These are phyloP conservation scores for Drosophila kikkawai DNA, from an alignment of 1,140 invertebrate genomes.

Conservation along the genomic window DNA sequence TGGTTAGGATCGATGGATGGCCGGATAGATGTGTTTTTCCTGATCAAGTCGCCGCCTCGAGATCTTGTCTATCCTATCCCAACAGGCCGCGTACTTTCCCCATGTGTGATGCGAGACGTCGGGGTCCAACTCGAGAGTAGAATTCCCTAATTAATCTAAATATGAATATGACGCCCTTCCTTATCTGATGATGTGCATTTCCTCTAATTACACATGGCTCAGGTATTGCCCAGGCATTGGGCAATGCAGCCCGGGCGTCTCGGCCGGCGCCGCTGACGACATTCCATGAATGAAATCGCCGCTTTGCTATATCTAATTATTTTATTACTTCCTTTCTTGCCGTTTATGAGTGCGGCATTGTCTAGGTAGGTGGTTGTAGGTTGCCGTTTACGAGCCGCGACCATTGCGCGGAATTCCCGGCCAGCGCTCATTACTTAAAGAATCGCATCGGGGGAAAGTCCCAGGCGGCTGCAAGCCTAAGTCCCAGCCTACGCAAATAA, in stretches of 20 bases:
- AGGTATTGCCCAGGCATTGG: constrained; percentile 12
- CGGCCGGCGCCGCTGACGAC: constrained; percentile 11
- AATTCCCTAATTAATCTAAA: constrained; percentile 73
- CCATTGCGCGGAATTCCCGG: constrained; percentile 69
- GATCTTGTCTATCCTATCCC: constrained; percentile 14
- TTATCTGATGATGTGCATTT: constrained; percentile 53
- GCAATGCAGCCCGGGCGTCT: not conserved
- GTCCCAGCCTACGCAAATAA: constrained; percentile 76
- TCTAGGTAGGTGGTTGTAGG: constrained; percentile 59
- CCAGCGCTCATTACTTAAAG: constrained; percentile 69
- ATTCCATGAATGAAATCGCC: constrained; percentile 70
- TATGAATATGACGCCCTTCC: constrained; percentile 59
- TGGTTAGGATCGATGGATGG: constrained; percentile 53
- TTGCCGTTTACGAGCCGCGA: constrained; percentile 59
- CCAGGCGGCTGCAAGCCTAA: constrained; percentile 71
- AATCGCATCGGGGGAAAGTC: constrained; percentile 60
- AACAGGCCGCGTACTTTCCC: constrained; percentile 43
- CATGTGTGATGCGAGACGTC: constrained; percentile 24
- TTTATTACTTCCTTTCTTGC: constrained; percentile 62
- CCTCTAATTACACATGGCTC: constrained; percentile 52
- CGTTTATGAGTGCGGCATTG: constrained; percentile 63
- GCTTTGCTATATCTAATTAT: constrained; percentile 63
- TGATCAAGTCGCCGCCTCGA: constrained; percentile 47
- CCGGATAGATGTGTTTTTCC: constrained; percentile 54
- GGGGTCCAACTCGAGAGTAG: constrained; percentile 5